Evolutionary conservation across 2,888 invertebrate species (phyloP).

Genomic region (Ophion slaviceki): DNA sequence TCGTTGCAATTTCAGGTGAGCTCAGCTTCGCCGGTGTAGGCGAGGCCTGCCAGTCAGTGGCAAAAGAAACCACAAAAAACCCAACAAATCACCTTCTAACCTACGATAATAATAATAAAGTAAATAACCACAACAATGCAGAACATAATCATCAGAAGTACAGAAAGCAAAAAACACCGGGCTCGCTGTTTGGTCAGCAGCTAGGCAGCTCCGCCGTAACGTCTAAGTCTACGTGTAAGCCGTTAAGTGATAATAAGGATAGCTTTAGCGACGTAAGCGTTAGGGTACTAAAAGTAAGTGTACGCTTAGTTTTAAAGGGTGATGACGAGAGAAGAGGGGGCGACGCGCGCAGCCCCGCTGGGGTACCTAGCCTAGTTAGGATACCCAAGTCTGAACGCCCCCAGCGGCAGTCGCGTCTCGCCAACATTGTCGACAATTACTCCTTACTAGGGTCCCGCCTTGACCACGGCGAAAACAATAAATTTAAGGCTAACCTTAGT

Average conservation of each 20-base stretch:
- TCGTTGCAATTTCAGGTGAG: constrained; percentile 78
- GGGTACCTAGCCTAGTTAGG: constrained; percentile 84
- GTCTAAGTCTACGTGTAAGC: constrained; percentile 84
- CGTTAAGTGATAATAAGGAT: constrained; percentile 84
- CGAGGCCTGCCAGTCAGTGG: constrained; percentile 82
- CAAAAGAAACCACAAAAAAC: constrained; percentile 82
- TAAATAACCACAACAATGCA: constrained; percentile 82
- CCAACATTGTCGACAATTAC: constrained; percentile 82
- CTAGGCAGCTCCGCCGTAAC: constrained; percentile 83
- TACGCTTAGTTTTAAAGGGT: constrained; percentile 78
- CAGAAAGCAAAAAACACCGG: constrained; percentile 81
- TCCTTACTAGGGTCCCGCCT: constrained; percentile 83
- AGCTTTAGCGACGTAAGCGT: constrained; percentile 83
- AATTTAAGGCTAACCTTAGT: constrained; percentile 83
- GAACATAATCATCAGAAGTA: constrained; percentile 83
- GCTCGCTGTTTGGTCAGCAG: constrained; percentile 76
- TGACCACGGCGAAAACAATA: constrained; percentile 82
- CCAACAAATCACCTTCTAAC: constrained; percentile 82
- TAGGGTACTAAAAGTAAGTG: constrained; percentile 83
- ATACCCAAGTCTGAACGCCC: constrained; percentile 84
- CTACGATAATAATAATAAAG: constrained; percentile 81
- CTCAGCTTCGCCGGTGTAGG: constrained; percentile 81
- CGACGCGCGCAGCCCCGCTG: constrained; percentile 78
- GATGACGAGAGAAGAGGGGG: constrained; percentile 52
- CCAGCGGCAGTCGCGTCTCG: constrained; percentile 80